phyloP scores from a whole-genome alignment of 1,140 invertebrate genomes.

The Nomia melanderi region DNA sequence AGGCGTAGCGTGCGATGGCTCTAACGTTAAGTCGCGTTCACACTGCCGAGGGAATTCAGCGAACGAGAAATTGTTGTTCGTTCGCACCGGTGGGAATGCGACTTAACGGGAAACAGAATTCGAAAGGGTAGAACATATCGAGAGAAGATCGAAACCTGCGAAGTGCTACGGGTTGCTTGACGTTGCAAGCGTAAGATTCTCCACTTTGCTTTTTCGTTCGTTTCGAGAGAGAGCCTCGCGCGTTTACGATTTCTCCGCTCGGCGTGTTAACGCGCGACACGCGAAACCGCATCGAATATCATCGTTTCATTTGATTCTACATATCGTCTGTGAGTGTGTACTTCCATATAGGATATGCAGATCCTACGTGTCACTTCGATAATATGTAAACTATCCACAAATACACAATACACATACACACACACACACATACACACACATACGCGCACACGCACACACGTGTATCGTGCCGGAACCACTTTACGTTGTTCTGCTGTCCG shows the following conservation, averaged over 20 bases:
- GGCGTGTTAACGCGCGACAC: constrained; percentile 11
- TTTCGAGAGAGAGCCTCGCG: not conserved
- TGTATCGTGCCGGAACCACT: constrained; percentile 22
- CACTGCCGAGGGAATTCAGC: not conserved
- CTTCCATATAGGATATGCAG: constrained; percentile 28
- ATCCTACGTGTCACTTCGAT: constrained; percentile 44
- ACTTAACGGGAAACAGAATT: too few relatives aligned
- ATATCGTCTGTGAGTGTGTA: constrained; percentile 57
- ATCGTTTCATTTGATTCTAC: constrained; percentile 57
- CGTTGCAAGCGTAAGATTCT: too few relatives aligned
- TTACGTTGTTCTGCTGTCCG: constrained; percentile 57
- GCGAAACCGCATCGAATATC: constrained; percentile 48
- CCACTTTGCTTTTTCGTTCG: not conserved
- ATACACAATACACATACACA: too few relatives aligned
- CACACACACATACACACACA: too few relatives aligned
- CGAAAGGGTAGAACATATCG: too few relatives aligned
- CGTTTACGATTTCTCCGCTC: constrained; percentile 23
- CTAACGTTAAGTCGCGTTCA: not conserved
- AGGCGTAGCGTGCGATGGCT: too few relatives aligned
- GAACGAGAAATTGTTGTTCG: too few relatives aligned
- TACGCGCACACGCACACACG: not conserved
- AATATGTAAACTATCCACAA: too few relatives aligned
- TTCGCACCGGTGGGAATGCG: too few relatives aligned
- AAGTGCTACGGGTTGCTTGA: too few relatives aligned
- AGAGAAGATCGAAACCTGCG: too few relatives aligned